A percentile compares a stretch with the other conserved stretches of the same genome.
Conservation (phyloP, 64 coral and sea anemone genomes). For the Porites australiensis region DNA sequence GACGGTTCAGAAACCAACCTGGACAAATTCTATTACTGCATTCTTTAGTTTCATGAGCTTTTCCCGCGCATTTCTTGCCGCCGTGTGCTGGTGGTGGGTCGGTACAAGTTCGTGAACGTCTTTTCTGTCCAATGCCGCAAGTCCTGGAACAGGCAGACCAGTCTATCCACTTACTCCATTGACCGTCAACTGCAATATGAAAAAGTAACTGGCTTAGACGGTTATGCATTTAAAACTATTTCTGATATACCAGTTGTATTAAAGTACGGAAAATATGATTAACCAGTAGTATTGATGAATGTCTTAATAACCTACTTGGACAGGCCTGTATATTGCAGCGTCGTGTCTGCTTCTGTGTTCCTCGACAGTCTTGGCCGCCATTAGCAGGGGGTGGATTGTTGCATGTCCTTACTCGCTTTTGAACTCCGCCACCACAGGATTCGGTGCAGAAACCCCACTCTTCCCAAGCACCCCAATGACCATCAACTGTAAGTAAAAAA, state of each 20-base stretch:
- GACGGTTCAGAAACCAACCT: not conserved
- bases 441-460: slow-evolving; percentile 41
- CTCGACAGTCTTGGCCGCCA: not conserved
- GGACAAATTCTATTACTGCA: slow-evolving; percentile 40
- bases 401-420: slow-evolving; percentile 19
- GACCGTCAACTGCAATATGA: slow-evolving; percentile 4
- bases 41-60: slow-evolving; percentile 5
- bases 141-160: slow-evolving; percentile 48
- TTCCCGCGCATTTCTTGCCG: slow-evolving; percentile 7
- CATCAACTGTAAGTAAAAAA: not conserved
- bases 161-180: slow-evolving; percentile 25
- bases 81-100: slow-evolving; percentile 39
- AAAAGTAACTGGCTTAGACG: not conserved
- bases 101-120: slow-evolving; percentile 21
- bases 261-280: no score
- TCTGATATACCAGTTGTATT: no score
- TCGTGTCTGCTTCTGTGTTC: slow-evolving; percentile 7
- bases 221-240: not conserved
- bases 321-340: slow-evolving; percentile 46
- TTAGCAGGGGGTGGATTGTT: slow-evolving; percentile 45
- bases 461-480: slow-evolving; percentile 41
- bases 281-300: no score
- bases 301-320: slow-evolving; percentile 14
- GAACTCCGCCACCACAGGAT: slow-evolving; percentile 51
- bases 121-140: slow-evolving; percentile 43